These are phyloP conservation scores for Eupleurogrammus muticus DNA, from an alignment of 2,797 vertebrate genomes.

Conservation along the genomic window DNA sequence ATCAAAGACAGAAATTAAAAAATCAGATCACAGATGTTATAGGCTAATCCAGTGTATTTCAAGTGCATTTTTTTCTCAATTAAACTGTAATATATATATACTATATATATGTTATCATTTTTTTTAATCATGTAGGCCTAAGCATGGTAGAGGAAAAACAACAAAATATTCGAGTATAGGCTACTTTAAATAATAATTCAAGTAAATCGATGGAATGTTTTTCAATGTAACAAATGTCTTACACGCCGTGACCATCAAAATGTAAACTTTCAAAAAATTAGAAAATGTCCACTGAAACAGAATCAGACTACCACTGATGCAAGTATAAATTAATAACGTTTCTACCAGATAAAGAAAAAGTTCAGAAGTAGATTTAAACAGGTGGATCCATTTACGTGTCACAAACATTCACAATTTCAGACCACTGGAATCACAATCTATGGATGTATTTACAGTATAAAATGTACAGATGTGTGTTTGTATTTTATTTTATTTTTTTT, in stretches of 20 bases:
- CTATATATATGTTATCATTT: slow-evolving; percentile 83
- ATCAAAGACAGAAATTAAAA: slow-evolving; percentile 92
- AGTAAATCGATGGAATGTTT: slow-evolving; percentile 99
- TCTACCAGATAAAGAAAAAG: slow-evolving; percentile 88
- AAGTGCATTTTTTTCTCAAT: slow-evolving; percentile 99
- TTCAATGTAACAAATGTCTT: slow-evolving; percentile 89
- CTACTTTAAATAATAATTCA: slow-evolving; percentile 99
- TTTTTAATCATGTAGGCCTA: slow-evolving; percentile 85
- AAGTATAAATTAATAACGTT: slow-evolving; percentile 88
- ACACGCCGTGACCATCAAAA: slow-evolving; percentile 89
- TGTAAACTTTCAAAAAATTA: slow-evolving; percentile 95
- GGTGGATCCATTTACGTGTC: slow-evolving; percentile 94
- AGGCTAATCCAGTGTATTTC: slow-evolving; percentile 98
- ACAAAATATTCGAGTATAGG: slow-evolving; percentile 70
- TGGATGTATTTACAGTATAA: slow-evolving; percentile 93
- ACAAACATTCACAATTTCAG: slow-evolving; percentile 99
- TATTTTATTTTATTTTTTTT: slow-evolving; percentile 45
- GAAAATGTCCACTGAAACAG: slow-evolving; percentile 91
- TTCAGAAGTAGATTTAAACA: slow-evolving; percentile 88
- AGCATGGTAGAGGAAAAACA: slow-evolving; percentile 90
- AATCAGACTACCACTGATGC: slow-evolving; percentile 88
- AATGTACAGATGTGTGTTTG: slow-evolving; percentile 86
- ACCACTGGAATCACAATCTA: slow-evolving; percentile 96
- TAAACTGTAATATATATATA: slow-evolving; percentile 91
- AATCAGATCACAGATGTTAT: slow-evolving; percentile 97